phyloP scores from a whole-genome alignment of 2,113 vertebrate genomes.

The Gallinago media region DNA sequence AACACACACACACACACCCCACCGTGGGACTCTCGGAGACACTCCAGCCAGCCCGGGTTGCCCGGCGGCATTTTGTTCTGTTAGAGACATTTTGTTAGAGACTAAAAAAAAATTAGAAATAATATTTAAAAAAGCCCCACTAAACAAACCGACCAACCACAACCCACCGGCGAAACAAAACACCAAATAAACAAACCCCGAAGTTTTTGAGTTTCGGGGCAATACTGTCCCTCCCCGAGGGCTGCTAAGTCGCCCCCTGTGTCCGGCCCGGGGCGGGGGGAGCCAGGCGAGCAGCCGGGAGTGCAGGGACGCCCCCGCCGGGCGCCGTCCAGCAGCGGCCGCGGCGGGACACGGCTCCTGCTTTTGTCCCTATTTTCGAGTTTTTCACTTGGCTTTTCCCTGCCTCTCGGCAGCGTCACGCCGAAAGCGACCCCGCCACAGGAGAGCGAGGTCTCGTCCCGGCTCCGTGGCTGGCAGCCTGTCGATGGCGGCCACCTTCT shows the following conservation, averaged over 20 bases:
- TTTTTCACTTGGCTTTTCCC: background rate
- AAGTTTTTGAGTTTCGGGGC: background rate
- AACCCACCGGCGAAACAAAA: background rate
- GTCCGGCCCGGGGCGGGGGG: background rate
- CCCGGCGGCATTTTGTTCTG: background rate
- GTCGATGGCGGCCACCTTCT: background rate
- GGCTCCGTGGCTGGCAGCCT: accelerated
- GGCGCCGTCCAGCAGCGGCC: background rate
- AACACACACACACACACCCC: no score
- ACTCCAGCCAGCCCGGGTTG: background rate
- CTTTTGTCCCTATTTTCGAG: background rate
- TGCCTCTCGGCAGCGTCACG: background rate
- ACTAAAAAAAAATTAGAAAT: background rate
- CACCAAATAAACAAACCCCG: background rate
- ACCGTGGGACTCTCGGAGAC: background rate
- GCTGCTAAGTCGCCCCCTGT: background rate
- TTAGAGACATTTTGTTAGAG: background rate
- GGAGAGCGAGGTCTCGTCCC: background rate
- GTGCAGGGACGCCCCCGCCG: background rate
- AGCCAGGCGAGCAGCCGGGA: background rate
- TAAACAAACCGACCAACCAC: background rate
- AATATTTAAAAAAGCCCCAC: background rate
- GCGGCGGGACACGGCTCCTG: background rate
- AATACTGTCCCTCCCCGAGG: background rate
- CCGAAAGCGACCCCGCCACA: background rate